Conservation (phyloP, 2,113 vertebrate species). For the Xenopus laevis region DNA sequence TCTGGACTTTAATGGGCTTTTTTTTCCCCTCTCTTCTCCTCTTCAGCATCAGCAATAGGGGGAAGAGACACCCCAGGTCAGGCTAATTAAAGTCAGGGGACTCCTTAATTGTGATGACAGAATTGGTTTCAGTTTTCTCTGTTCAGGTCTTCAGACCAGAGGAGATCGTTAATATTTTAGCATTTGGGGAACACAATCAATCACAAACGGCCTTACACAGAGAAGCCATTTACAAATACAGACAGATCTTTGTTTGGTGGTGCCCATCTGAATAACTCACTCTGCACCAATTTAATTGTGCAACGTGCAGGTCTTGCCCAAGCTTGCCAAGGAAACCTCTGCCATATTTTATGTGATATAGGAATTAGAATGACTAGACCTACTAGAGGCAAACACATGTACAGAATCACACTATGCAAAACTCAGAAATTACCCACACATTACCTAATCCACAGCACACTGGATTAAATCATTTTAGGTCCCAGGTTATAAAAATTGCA, state of each 20-base stretch:
- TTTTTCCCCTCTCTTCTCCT: slow-evolving; percentile 50
- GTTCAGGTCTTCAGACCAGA: slow-evolving; percentile 70
- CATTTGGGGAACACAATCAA: slow-evolving; percentile 80
- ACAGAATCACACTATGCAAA: no score
- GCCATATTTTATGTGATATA: no score
- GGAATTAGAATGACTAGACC: no score
- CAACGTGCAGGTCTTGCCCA: no score
- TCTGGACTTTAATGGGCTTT: slow-evolving; percentile 92
- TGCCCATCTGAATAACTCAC: no score
- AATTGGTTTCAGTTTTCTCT: slow-evolving; percentile 84
- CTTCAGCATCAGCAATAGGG: slow-evolving; percentile 81
- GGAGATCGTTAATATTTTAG: slow-evolving; percentile 78
- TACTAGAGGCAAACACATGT: no score
- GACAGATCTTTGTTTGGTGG: slow-evolving; percentile 36
- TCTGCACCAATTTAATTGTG: no score
- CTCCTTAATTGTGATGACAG: slow-evolving; percentile 95
- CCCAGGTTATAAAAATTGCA: no score
- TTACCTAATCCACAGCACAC: no score
- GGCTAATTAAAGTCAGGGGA: slow-evolving; percentile 96
- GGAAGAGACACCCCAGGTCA: slow-evolving; percentile 85
- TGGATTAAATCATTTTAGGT: no score
- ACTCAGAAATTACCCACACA: no score
- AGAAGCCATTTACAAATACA: slow-evolving; percentile 49
- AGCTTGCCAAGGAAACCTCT: no score
- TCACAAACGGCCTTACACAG: slow-evolving; percentile 74